Percentiles rank a stretch among this genome's conserved stretches.
Evolutionary conservation across 2,797 vertebrate species (phyloP).

Genomic region (Thripadectes ignobilis): DNA sequence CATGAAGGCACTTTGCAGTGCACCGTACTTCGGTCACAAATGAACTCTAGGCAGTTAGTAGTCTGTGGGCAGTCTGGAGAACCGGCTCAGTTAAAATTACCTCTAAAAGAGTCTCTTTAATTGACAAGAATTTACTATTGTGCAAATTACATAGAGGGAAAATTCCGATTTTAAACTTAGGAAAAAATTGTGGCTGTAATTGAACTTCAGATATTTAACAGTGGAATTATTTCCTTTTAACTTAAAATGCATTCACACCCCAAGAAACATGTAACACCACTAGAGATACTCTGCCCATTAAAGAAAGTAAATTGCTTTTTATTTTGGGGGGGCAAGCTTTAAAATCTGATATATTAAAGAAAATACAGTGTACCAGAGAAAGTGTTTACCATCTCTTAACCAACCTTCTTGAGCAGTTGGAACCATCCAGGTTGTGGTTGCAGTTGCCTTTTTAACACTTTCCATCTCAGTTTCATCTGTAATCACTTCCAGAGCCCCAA

Average conservation of each 20-base stretch:
- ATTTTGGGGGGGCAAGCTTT: neutral
- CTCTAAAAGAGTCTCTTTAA: neutral
- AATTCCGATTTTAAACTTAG: neutral
- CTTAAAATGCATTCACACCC: neutral
- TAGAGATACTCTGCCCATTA: neutral
- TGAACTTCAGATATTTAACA: neutral
- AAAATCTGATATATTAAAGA: neutral
- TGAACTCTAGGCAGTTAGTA: neutral
- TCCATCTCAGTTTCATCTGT: conserved; percentile 85
- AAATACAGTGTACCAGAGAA: neutral
- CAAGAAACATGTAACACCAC: neutral
- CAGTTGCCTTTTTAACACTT: conserved; percentile 84
- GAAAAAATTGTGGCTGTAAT: neutral
- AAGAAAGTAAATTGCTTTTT: neutral
- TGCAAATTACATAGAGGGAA: neutral
- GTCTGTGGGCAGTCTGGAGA: neutral
- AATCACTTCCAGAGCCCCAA: conserved; percentile 86
- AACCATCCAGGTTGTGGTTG: conserved; percentile 87
- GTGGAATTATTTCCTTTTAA: neutral
- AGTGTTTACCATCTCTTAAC: neutral
- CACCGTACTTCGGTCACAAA: neutral
- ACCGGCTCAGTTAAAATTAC: neutral
- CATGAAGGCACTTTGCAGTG: neutral
- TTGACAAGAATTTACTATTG: neutral
- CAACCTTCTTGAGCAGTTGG: conserved; percentile 86